Evolutionary conservation across 2,888 invertebrate species (phyloP).

Genomic region (Dinocampus coccinellae): DNA sequence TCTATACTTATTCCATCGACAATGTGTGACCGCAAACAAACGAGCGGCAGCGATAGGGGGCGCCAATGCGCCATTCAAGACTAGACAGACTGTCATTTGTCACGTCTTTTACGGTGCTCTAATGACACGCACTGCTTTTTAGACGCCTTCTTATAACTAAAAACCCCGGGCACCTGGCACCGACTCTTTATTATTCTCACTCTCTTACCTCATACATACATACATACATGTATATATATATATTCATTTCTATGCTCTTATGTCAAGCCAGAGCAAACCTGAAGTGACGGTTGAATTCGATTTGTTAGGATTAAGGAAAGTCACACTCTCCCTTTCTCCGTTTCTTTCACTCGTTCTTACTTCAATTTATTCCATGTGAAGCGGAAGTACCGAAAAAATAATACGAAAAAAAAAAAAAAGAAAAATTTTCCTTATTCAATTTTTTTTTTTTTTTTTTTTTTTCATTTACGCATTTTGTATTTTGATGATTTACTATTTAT

Average conservation of each 20-base stretch:
- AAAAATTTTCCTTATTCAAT: neutral
- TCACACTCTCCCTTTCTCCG: neutral
- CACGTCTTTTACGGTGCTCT: constrained; percentile 67
- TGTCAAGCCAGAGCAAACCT: constrained; percentile 21
- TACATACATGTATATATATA: neutral
- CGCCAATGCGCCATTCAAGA: constrained; percentile 65
- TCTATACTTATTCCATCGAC: constrained; percentile 48
- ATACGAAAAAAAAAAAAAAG: neutral
- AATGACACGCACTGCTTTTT: constrained; percentile 69
- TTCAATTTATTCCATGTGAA: constrained; percentile 34
- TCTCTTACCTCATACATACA: neutral
- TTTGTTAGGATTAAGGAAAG: constrained; percentile 67
- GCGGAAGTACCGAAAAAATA: constrained; percentile 38
- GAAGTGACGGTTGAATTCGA: constrained; percentile 64
- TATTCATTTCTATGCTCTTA: constrained; percentile 3
- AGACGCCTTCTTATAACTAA: constrained; percentile 62
- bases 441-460: neutral
- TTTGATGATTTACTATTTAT: no score
- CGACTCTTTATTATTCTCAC: constrained; percentile 56
- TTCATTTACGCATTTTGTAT: neutral
- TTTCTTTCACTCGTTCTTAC: neutral
- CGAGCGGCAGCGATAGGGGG: constrained; percentile 68
- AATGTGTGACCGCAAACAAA: constrained; percentile 70
- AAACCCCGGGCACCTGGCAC: constrained; percentile 64
- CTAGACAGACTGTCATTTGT: constrained; percentile 68